phyloP scores from a whole-genome alignment of 2,797 vertebrate species.

The Malurus splendens region DNA sequence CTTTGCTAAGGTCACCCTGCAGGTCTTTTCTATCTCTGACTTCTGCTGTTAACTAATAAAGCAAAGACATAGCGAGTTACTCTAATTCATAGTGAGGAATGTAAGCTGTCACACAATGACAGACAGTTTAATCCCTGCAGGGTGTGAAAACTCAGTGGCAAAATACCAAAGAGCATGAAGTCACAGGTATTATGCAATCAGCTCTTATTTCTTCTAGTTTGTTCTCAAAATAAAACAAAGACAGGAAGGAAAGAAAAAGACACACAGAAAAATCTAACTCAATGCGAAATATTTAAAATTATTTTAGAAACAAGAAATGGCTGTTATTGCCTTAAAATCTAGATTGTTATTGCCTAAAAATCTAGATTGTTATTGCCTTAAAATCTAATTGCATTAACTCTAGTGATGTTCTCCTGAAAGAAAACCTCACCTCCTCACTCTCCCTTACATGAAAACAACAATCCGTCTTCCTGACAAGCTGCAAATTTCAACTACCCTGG shows the following conservation, averaged over 20 bases:
- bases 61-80: not conserved
- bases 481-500: not conserved
- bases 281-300: not conserved
- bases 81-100: not conserved
- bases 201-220: not conserved
- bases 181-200: not conserved
- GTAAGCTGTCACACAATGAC: not conserved
- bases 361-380: not conserved
- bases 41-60: not conserved
- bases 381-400: not conserved
- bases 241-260: not conserved
- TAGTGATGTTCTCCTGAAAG: not conserved
- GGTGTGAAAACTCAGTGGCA: not conserved
- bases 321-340: not conserved
- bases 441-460: not conserved
- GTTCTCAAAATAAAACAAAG: not conserved
- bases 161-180: slow-evolving; percentile 2
- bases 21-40: not conserved
- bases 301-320: not conserved
- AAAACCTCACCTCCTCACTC: not conserved
- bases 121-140: not conserved
- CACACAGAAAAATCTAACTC: not conserved
- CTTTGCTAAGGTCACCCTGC: not conserved
- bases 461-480: not conserved
- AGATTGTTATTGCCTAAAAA: not conserved